Evolutionary conservation across 2,888 invertebrate species (phyloP).

Genomic region (Parochlus steinenii): DNA sequence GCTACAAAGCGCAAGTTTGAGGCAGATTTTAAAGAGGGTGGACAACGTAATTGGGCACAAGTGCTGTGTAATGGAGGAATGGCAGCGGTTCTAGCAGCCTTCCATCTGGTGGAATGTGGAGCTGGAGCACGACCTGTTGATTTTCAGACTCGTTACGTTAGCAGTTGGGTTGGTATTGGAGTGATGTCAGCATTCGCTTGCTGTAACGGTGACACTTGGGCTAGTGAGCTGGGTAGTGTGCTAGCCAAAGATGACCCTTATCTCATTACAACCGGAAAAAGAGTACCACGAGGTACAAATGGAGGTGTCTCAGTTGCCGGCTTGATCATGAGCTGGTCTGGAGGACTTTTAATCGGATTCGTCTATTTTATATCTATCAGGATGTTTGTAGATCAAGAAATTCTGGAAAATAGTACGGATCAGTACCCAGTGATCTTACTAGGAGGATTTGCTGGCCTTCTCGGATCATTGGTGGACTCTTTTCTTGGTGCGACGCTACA

Average conservation of each 20-base stretch:
- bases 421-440: conserved; percentile 66
- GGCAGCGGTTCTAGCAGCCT: conserved; percentile 57
- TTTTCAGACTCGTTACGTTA: conserved; percentile 54
- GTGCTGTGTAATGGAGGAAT: conserved; percentile 80
- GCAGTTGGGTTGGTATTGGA: conserved; percentile 54
- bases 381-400: conserved; percentile 40
- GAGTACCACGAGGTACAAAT: conserved; percentile 76
- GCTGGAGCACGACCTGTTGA: conserved; percentile 63
- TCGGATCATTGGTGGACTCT: conserved; percentile 72
- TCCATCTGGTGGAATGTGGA: conserved; percentile 66
- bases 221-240: conserved; percentile 73
- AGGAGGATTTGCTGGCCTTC: conserved; percentile 55
- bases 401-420: conserved; percentile 41
- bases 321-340: conserved; percentile 33
- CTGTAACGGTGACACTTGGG: conserved; percentile 81
- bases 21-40: conserved; percentile 68
- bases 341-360: conserved; percentile 45
- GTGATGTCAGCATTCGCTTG: conserved; percentile 52
- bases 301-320: conserved; percentile 61
- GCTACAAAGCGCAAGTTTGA: conserved; percentile 51
- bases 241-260: conserved; percentile 48
- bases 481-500: conserved; percentile 70
- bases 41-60: conserved; percentile 78
- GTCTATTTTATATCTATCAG: conserved; percentile 50
- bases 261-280: conserved; percentile 53